phyloP scores from a whole-genome alignment of 2,888 invertebrate species.

The Pammene aurita region DNA sequence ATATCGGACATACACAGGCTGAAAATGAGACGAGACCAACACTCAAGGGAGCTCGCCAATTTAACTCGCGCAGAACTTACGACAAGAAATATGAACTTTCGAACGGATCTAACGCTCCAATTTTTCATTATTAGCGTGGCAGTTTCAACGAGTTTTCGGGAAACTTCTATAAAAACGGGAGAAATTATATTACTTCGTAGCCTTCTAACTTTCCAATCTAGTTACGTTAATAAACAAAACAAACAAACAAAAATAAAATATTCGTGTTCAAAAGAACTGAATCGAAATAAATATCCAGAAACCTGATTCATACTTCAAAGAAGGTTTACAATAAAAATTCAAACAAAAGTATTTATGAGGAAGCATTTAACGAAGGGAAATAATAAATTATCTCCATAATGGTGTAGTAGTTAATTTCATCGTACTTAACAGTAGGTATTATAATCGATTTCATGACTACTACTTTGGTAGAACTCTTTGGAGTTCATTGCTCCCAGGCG shows the following conservation, averaged over 20 bases:
- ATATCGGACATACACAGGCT: not conserved
- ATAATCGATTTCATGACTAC: not conserved
- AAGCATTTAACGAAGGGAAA: conserved; percentile 11
- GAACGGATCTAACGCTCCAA: conserved; percentile 19
- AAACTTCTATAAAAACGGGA: conserved; percentile 8
- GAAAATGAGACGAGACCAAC: conserved; percentile 32
- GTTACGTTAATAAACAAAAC: not conserved
- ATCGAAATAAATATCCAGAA: conserved; percentile 6
- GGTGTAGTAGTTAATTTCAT: not conserved
- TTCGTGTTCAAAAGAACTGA: not conserved
- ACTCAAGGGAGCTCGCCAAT: conserved; percentile 32
- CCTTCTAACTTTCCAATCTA: not conserved
- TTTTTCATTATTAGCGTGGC: conserved; percentile 31
- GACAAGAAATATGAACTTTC: conserved; percentile 39
- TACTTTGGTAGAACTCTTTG: not conserved
- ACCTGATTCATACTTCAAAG: conserved; percentile 18
- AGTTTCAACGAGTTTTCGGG: conserved; percentile 28
- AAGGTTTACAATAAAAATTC: conserved; percentile 27
- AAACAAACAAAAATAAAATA: too few relatives aligned
- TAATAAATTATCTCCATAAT: conserved; percentile 12
- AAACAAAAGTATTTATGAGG: conserved; percentile 11
- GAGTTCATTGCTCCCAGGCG: conserved; percentile 10
- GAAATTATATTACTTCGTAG: not conserved
- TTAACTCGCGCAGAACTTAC: conserved; percentile 34
- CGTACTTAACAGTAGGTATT: not conserved